A percentile compares a stretch with the other conserved stretches of the same genome.
Evolutionary conservation across 2,888 invertebrate species (phyloP).

Genomic region (Mystacides longicornis): DNA sequence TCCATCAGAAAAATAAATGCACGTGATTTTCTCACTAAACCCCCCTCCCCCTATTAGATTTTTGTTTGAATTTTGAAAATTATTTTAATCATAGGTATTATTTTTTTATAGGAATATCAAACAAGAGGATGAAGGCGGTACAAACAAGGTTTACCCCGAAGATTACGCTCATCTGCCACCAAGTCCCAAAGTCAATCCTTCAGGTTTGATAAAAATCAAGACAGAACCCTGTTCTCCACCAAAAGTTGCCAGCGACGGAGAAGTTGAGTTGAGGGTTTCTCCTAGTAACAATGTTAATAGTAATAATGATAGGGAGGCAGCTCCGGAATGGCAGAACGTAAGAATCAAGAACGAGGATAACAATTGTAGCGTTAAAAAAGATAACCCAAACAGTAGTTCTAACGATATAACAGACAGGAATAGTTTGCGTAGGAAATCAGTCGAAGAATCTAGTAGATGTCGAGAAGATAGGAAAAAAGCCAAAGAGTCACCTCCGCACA

Average conservation of each 20-base stretch:
- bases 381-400: neutral
- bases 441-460: neutral
- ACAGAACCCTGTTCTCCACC: constrained; percentile 8
- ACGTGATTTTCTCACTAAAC: no score
- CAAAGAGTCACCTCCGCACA: neutral
- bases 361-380: constrained; percentile 7
- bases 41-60: no score
- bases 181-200: constrained; percentile 9
- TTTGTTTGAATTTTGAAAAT: no score
- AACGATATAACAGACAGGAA: constrained; percentile 2
- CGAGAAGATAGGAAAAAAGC: neutral
- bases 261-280: constrained; percentile 6
- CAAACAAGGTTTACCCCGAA: constrained; percentile 12
- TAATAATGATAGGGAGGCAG: constrained; percentile 1
- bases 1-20: no score
- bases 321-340: constrained; percentile 6
- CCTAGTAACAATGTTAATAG: neutral
- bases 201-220: constrained; percentile 6
- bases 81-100: neutral
- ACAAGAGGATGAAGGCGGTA: constrained; percentile 6
- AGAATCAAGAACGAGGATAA: constrained; percentile 10
- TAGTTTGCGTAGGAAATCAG: neutral
- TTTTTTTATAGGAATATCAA: constrained; percentile 9
- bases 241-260: neutral
- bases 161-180: constrained; percentile 22